Base-by-base conservation (phyloP, 2,113 vertebrate genomes). In the Peromyscus californicus region DNA sequence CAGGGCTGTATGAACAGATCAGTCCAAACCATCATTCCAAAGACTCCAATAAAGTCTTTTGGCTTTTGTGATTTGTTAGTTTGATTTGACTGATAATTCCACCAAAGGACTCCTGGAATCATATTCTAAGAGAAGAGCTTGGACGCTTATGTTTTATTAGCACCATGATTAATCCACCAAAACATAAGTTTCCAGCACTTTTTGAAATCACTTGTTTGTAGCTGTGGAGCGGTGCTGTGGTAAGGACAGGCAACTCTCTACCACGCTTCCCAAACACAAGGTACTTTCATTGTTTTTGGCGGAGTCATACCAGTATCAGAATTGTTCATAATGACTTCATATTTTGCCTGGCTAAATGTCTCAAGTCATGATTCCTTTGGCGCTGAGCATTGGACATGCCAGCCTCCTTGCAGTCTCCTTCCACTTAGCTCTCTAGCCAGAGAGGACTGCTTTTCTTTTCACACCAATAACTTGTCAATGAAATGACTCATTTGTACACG, bases 361-460 rank as follows among this genome's bases (percentile, higher is more conserved):
- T 22, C 11, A 31, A 22, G 24, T 85, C 74, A 39, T 7, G 17
- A 17, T 24, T 83, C 24, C 76, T 91, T 91, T 72, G 42, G 36
- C 90, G 4, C 75, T 39, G 80, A 83, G 36, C 74, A 39, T 31
- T 92, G 48, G 39, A 15, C 54, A 39, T 42, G 45, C 6, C 42
- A 75, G 31, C 0, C 24, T 22, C 45, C 8, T 74, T 29, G 54
- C 1, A 39, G 21, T 87, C 9, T 92, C 29, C 42, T 93, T 26
- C 3, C 19, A 16, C 3, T 96, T 36, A 74, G 36, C 22, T 86
- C 39, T 96, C 39, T 39, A 94, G 21, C 39, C 36, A 86, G 59
- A 92, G 90, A 89, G 9, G 16, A 79, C 61, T 54, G 16, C 33
- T 93, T 91, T 24, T 88, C 16, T 87, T 89, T 89, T 72, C 65